A percentile compares a stretch with the other conserved stretches of the same genome.
phyloP scores from a whole-genome alignment of 2,797 vertebrate genomes.

The Vespertilio murinus region DNA sequence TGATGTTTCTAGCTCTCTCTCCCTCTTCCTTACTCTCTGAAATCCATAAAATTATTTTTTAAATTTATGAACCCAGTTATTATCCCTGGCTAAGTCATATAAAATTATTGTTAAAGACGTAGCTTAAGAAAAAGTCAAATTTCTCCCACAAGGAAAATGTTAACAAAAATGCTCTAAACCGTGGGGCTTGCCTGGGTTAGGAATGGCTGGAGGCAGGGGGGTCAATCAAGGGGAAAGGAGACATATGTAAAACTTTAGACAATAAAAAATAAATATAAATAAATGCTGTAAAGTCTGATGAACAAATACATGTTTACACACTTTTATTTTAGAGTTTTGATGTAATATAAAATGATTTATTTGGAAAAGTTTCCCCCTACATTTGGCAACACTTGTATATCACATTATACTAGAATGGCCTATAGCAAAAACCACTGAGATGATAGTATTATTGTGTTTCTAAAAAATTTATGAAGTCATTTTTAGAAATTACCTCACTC shows the following conservation, averaged over 20 bases:
- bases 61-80: neutral
- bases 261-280: too few species aligned
- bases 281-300: neutral
- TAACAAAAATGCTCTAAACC: constrained; percentile 30
- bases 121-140: constrained; percentile 8
- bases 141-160: constrained; percentile 15
- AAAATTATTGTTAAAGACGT: constrained; percentile 18
- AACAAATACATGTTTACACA: neutral
- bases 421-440: constrained; percentile 18
- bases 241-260: too few species aligned
- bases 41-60: neutral
- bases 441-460: constrained; percentile 38
- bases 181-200: too few species aligned
- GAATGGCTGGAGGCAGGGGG: too few species aligned
- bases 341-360: constrained; percentile 20
- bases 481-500: constrained; percentile 56
- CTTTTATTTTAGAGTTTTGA: constrained; percentile 43
- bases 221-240: too few species aligned
- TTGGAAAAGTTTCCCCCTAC: neutral
- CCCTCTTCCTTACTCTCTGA: too few species aligned
- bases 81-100: neutral
- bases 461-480: constrained; percentile 33
- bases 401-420: neutral
- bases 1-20: too few species aligned
- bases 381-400: constrained; percentile 23